Percentiles rank a stretch among this genome's conserved stretches.
phyloP scores from a whole-genome alignment of 1,140 invertebrate genomes.

The Varroa destructor region DNA sequence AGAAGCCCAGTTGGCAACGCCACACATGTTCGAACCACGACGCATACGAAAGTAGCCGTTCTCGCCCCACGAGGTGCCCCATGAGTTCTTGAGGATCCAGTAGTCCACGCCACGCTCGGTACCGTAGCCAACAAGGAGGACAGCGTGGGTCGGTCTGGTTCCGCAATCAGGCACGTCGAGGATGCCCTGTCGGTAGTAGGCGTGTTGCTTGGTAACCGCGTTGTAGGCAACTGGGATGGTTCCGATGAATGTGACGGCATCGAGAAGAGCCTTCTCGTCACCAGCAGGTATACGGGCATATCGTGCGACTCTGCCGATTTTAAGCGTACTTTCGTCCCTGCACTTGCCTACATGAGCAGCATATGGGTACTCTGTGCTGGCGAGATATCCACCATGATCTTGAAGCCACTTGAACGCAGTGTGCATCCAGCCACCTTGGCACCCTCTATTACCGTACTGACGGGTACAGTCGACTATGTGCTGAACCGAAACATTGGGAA shows the following conservation, averaged over 20 bases:
- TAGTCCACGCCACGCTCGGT: slow-evolving; percentile 47
- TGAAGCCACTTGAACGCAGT: slow-evolving; percentile 2
- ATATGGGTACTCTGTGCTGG: neutral
- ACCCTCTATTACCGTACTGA: neutral
- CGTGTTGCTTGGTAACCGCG: neutral
- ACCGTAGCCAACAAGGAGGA: slow-evolving; percentile 44
- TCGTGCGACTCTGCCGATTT: neutral
- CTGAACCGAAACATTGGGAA: neutral
- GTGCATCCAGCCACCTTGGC: slow-evolving; percentile 20
- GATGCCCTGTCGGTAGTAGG: slow-evolving; percentile 3
- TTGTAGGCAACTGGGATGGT: slow-evolving; percentile 19
- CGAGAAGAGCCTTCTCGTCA: slow-evolving; percentile 4
- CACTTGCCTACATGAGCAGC: neutral
- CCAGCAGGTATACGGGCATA: neutral
- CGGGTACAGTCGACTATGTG: slow-evolving; percentile 2
- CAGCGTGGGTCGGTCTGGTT: slow-evolving; percentile 40
- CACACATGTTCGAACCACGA: slow-evolving; percentile 43
- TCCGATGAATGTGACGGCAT: neutral
- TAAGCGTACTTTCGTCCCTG: neutral
- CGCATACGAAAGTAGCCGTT: slow-evolving; percentile 41
- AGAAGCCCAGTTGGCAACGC: slow-evolving; percentile 40
- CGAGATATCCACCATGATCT: neutral
- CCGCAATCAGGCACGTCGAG: slow-evolving; percentile 7
- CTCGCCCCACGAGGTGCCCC: slow-evolving; percentile 49
- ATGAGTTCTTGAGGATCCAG: slow-evolving; percentile 86